Base-by-base conservation (phyloP, 2,113 vertebrate genomes). In the Balaenoptera acutorostrata region DNA sequence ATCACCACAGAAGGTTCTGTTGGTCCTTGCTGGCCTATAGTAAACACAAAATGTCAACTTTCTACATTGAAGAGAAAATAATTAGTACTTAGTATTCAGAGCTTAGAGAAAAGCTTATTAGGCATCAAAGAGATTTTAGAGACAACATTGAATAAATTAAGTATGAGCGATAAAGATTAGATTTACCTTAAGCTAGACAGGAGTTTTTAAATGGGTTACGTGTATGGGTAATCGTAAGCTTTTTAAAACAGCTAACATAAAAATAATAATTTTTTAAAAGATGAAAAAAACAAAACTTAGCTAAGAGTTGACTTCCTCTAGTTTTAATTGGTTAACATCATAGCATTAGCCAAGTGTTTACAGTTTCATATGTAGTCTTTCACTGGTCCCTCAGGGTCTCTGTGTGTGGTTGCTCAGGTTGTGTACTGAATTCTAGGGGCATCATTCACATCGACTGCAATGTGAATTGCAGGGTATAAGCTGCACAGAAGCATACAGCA, bases 101-200 rank as follows among this genome's bases (percentile, higher is more conserved):
- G 39, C 55, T 89, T 93, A 96, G 64, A 88, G 29, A 46, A 95
- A 90, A 63, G 6, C 25, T 87, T 75, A 64, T 36, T 78, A 77
- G 68, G 23, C 29, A 96, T 61, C 46, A 90, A 87, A 88, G 71
- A 94, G 52, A 83, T 94, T 95, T 84, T 77, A 81, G 59, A 86
- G 27, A 97, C 41, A 88, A 85, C 2, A 57, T 4, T 57, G 25
- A 92, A 92, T 91, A 82, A 84, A 68, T 59, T 57, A 57, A 77
- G 82, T 71, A 49, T 77, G 11, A 88, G 61, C 75, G 39, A 90
- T 80, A 90, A 88, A 88, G 74, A 85, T 88, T 55, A 90, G 18
- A 21, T 78, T 90, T 96, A 55, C 25, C 77, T 94, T 96, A 75
- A 63, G 74, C 83, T 93, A 78, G 81, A 63, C 27, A 86, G 55